Evolutionary conservation across 2,113 vertebrate species (phyloP).

Genomic region (Crotalus horridus): DNA sequence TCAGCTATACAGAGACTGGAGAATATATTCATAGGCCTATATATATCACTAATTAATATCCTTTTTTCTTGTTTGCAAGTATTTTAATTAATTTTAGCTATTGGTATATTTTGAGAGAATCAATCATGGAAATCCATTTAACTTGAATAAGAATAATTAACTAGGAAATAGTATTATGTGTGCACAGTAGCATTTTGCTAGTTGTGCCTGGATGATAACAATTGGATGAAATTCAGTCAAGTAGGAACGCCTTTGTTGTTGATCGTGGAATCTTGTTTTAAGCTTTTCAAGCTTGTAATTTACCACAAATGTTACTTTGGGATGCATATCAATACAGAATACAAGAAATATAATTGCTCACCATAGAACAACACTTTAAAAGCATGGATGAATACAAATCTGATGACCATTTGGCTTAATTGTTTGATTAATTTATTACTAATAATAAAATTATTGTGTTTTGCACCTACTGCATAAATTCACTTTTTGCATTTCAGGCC

Average conservation of each 20-base stretch:
- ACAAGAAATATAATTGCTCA: not conserved
- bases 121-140: not conserved
- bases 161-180: not conserved
- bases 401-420: not conserved
- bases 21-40: not conserved
- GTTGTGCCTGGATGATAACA: not conserved
- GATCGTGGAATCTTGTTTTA: not conserved
- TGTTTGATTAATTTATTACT: not conserved
- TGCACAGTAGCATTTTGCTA: not conserved
- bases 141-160: not conserved
- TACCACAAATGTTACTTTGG: not conserved
- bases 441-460: not conserved
- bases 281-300: not conserved
- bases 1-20: not conserved
- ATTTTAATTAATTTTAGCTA: not conserved
- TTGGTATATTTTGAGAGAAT: not conserved
- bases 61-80: not conserved
- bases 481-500: constrained; percentile 71
- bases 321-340: not conserved
- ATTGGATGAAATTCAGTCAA: not conserved
- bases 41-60: not conserved
- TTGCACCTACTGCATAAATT: not conserved
- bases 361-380: not conserved
- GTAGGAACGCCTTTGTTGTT: not conserved
- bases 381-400: not conserved